Base-by-base conservation (phyloP, 2,113 vertebrate species). In the Ctenomys sociabilis region DNA sequence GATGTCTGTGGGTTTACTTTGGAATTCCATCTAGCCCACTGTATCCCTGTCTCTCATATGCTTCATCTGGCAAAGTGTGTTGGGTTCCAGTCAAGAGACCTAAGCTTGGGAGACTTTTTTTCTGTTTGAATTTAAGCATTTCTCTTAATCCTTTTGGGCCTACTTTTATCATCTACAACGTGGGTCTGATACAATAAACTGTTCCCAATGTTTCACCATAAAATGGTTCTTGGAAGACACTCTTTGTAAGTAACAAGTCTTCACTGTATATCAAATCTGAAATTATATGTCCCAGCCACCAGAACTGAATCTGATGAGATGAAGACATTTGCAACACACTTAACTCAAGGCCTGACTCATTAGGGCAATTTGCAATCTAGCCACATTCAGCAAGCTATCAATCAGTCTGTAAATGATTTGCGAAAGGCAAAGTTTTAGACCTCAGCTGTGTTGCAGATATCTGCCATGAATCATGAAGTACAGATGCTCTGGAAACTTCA, bases 401-500 rank as follows among this genome's bases (percentile, higher is more conserved):
- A 97, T 97, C 97, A 96, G 95, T 95, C 97, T 98, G 96, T 68
- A 77, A 97, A 97, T 94, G 96, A n/a, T 96, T 95, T 91, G 96
- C 96, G 96, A 96, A 97, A 97, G 98, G 97, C 96, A 32, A 97
- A 95, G 88, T 98, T 97, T 97, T 97, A 97, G 91, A 98, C 40
- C 54, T 96, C 14, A 32, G 95, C 97, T 97, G 85, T 97, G 91
- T 96, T 97, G 95, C 98, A 97, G 97, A 97, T 97, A 97, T 98
- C 98, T 97, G 86, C 85, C 86, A 49, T 97, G 93, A 98, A 96
- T 95, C 97, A 94, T 97, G 96, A 98, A 98, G 97, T 94, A 93
- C 97, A 98, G 97, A 97, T 97, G 96, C 97, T 97, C 92, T 59
- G 37, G 97, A 98, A 96, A 78, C 94, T 98, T 98, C 98, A 98